phyloP scores from a whole-genome alignment of 1,140 invertebrate genomes.

The Ditylenchus dipsaci region DNA sequence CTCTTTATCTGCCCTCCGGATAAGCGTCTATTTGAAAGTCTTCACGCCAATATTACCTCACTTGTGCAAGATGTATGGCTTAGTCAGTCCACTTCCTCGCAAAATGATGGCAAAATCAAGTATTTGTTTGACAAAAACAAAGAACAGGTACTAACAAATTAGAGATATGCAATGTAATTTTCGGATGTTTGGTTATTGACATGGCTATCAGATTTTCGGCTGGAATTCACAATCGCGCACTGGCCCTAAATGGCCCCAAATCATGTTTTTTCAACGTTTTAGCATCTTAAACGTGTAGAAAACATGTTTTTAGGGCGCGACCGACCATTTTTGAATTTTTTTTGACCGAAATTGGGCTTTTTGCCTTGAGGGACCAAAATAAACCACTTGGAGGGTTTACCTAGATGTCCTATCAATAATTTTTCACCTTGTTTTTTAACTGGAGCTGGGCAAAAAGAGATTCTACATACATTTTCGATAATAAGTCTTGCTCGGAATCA shows the following conservation, averaged over 20 bases:
- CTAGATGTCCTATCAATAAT: too few species aligned
- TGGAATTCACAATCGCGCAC: neutral
- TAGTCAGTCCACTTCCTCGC: neutral
- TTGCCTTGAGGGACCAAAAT: too few species aligned
- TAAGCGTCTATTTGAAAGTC: slow-evolving; percentile 21
- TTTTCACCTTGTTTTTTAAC: slow-evolving; percentile 1
- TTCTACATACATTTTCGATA: too few species aligned
- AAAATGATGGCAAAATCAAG: slow-evolving; percentile 17
- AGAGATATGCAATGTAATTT: neutral
- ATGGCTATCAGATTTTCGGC: neutral
- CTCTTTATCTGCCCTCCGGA: slow-evolving; percentile 21
- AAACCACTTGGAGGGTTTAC: too few species aligned
- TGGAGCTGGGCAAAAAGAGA: too few species aligned
- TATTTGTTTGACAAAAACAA: slow-evolving; percentile 16
- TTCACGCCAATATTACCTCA: slow-evolving; percentile 22
- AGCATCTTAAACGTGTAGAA: too few species aligned
- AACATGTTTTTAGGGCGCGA: too few species aligned
- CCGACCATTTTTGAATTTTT: too few species aligned
- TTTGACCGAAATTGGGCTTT: too few species aligned
- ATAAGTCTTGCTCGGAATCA: too few species aligned
- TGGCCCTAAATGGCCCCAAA: neutral
- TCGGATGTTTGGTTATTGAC: neutral
- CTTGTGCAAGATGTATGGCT: slow-evolving; percentile 28
- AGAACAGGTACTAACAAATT: slow-evolving; percentile 30
- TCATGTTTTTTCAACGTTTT: too few species aligned